Percentiles rank a stretch among this genome's conserved stretches.
Conservation (phyloP, 2,797 vertebrate genomes). For the Pangasius larnaudii region DNA sequence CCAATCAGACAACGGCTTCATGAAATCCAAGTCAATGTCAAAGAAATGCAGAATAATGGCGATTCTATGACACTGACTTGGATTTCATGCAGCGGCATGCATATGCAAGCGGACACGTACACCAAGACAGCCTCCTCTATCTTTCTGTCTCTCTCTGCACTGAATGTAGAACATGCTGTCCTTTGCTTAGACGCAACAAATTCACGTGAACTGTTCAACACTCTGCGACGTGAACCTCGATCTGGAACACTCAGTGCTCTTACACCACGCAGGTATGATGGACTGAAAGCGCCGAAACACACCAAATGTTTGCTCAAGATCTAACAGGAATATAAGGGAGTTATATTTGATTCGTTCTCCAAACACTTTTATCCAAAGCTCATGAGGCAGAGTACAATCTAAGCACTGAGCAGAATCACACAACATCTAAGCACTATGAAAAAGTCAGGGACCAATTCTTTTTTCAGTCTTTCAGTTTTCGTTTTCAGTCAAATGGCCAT, state of each 20-base stretch:
- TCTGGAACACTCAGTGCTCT: constrained; percentile 26
- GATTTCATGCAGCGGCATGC: neutral
- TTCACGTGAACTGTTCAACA: constrained; percentile 12
- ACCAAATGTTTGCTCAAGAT: neutral
- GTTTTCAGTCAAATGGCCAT: neutral
- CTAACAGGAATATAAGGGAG: neutral
- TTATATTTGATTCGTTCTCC: neutral
- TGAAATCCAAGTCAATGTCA: neutral
- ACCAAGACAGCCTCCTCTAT: neutral
- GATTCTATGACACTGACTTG: too few relatives aligned
- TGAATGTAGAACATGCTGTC: constrained; percentile 44
- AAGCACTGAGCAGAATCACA: neutral
- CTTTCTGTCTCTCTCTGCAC: constrained; percentile 8
- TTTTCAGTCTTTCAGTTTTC: neutral
- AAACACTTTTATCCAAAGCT: neutral
- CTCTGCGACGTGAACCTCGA: constrained; percentile 29
- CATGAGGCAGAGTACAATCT: neutral
- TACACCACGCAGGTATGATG: neutral
- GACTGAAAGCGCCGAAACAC: neutral
- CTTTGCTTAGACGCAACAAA: constrained; percentile 47
- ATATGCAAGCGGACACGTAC: neutral
- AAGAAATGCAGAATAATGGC: neutral
- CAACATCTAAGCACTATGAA: neutral
- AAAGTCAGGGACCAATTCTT: neutral
- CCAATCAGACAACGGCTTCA: neutral